These are phyloP conservation scores for Lontra canadensis DNA, from an alignment of 2,113 vertebrate genomes.

Conservation along the genomic window DNA sequence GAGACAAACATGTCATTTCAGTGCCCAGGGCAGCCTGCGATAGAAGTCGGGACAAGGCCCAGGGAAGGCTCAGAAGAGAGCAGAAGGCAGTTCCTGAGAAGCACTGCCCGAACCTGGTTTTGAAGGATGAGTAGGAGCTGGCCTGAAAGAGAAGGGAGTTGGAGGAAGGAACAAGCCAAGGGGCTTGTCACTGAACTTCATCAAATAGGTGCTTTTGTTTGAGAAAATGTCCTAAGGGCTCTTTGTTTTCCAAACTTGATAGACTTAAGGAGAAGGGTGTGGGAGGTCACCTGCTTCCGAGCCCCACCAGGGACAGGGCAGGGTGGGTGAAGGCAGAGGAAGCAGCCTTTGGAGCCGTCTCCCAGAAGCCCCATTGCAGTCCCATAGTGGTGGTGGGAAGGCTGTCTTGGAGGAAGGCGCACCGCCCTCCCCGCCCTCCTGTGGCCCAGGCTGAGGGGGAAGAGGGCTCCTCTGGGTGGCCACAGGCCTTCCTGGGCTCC, in stretches of 20 bases:
- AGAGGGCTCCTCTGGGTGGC: neutral
- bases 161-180: neutral
- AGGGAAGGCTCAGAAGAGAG: neutral
- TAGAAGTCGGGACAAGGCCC: neutral
- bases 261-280: neutral
- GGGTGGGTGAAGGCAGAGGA: neutral
- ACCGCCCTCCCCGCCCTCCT: neutral
- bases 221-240: neutral
- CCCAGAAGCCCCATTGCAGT: neutral
- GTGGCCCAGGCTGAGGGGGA: neutral
- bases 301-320: neutral
- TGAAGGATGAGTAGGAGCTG: neutral
- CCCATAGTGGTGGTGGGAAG: neutral
- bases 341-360: neutral
- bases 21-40: neutral
- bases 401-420: neutral
- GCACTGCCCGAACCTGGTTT: neutral
- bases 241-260: neutral
- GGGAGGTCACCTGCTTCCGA: neutral
- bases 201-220: neutral
- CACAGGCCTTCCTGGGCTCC: neutral
- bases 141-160: neutral
- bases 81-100: neutral
- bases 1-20: neutral
- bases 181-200: neutral